Percentiles rank a stretch among this genome's conserved stretches.
Conservation (phyloP, 92 coral and sea anemone species). For the Phymanthus crucifer region DNA sequence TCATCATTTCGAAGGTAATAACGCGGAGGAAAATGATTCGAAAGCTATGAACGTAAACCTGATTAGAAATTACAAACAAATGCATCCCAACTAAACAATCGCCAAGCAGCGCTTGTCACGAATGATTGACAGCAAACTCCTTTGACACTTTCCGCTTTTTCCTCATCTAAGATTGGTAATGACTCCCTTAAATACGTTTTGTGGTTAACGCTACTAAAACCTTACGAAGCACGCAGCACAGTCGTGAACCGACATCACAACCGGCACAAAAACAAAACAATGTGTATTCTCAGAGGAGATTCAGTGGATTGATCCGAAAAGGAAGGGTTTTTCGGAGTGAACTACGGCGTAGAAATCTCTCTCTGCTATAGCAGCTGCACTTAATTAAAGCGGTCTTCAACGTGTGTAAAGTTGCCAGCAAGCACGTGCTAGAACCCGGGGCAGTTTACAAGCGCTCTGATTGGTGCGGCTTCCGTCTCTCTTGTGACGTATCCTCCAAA, state of each 20-base stretch:
- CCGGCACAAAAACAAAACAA: background rate
- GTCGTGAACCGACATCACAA: conserved; percentile 4
- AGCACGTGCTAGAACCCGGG: conserved; percentile 98
- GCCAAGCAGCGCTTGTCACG: conserved; percentile 82
- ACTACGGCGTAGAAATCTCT: conserved; percentile 68
- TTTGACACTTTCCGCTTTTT: conserved; percentile 76
- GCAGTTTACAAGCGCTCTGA: conserved; percentile 63
- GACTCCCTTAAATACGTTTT: conserved; percentile 77
- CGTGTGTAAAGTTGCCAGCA: conserved; percentile 93
- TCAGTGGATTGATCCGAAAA: conserved; percentile 27
- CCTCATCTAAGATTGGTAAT: conserved; percentile 90
- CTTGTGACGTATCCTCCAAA: conserved; percentile 97
- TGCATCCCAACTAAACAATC: conserved; percentile 89
- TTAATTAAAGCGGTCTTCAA: conserved; percentile 98
- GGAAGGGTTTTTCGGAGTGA: conserved; percentile 55
- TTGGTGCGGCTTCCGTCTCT: conserved; percentile 94
- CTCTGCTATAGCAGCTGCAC: conserved; percentile 85
- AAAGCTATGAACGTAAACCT: conserved; percentile 65
- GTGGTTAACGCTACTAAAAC: conserved; percentile 76
- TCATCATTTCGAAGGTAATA: conserved; percentile 41
- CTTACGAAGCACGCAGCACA: conserved; percentile 65
- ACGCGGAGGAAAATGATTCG: conserved; percentile 54
- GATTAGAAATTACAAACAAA: conserved; percentile 95
- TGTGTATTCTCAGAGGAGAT: conserved; percentile 24
- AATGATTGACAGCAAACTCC: conserved; percentile 85